Percentiles rank a stretch among this genome's conserved stretches.
These are phyloP conservation scores for Bujurquina vittata DNA, from an alignment of 2,113 vertebrate species.

Conservation along the genomic window DNA sequence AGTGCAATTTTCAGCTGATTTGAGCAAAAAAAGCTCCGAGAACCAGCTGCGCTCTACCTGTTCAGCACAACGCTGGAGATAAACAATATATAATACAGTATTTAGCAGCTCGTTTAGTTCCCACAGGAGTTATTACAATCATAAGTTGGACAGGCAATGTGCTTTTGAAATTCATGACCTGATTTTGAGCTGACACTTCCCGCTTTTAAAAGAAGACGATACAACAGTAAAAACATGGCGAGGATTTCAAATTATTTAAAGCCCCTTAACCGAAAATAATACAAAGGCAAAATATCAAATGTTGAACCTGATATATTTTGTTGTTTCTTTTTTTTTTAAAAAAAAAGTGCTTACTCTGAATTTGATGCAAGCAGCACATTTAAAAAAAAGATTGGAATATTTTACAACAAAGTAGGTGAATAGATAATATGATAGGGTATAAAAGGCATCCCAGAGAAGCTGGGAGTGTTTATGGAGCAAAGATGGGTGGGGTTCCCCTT, in stretches of 20 bases:
- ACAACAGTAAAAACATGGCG: background rate
- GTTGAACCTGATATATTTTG: background rate
- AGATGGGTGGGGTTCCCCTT: background rate
- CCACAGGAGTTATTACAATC: background rate
- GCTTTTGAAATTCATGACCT: background rate
- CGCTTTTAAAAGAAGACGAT: background rate
- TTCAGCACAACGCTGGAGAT: background rate
- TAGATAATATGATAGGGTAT: background rate
- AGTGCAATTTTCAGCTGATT: constrained; percentile 4
- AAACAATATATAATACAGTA: background rate
- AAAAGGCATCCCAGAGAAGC: background rate
- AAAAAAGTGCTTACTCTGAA: background rate
- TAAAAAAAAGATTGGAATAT: background rate
- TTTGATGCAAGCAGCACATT: background rate
- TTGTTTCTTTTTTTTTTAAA: background rate
- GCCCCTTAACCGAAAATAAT: background rate
- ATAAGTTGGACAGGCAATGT: background rate
- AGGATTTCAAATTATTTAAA: background rate
- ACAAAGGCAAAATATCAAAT: background rate
- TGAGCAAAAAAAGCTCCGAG: background rate
- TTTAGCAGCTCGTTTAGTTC: background rate
- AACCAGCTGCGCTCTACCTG: background rate
- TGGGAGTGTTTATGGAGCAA: background rate
- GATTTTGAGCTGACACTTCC: background rate
- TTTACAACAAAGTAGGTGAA: background rate